These are phyloP conservation scores for Copidosoma aretas DNA, from an alignment of 2,888 invertebrate species.

Conservation along the genomic window DNA sequence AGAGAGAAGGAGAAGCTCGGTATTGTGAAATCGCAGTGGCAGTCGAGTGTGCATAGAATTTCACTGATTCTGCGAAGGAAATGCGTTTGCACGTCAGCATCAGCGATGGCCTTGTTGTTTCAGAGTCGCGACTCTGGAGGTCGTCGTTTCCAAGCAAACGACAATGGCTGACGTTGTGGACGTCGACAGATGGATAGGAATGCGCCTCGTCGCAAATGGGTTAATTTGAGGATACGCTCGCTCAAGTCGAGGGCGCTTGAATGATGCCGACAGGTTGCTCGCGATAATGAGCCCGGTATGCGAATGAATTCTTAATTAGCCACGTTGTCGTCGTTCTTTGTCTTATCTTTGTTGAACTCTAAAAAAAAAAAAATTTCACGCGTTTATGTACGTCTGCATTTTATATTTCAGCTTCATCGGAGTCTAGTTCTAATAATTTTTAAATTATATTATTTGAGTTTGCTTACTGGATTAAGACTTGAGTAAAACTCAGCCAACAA, in stretches of 20 bases:
- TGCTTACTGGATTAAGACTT: too few species aligned
- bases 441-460: too few species aligned
- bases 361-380: too few species aligned
- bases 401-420: too few species aligned
- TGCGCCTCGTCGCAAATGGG: not conserved
- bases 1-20: not conserved
- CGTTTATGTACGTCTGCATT: too few species aligned
- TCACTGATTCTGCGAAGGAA: not conserved
- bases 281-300: not conserved
- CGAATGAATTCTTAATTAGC: too few species aligned
- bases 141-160: not conserved
- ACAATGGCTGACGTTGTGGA: conserved; percentile 13
- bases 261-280: not conserved
- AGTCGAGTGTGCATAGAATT: not conserved
- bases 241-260: not conserved
- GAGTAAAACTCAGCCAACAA: too few species aligned
- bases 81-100: not conserved
- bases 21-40: not conserved
- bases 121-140: not conserved
- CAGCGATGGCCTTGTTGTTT: not conserved
- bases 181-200: not conserved
- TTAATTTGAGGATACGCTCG: not conserved
- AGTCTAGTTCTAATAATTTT: too few species aligned
- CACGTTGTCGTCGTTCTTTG: too few species aligned
- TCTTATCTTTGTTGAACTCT: too few species aligned